Conservation (phyloP, 53 echinoderm and acorn worm species). For the Echinarachnius parma region DNA sequence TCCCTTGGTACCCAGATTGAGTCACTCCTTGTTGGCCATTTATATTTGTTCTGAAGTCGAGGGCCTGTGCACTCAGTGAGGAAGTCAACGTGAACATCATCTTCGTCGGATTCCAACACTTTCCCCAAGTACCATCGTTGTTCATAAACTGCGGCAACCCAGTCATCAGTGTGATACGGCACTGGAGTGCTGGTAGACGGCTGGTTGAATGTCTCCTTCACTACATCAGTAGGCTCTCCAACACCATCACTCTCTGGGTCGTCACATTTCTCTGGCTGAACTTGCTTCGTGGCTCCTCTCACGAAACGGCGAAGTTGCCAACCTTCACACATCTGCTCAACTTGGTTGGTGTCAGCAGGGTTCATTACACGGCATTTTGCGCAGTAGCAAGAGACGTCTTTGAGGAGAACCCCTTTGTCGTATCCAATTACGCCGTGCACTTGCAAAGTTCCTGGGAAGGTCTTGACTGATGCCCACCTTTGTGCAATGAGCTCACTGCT, state of each 20-base stretch:
- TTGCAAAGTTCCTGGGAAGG: conserved; percentile 43
- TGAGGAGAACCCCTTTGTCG: conserved; percentile 28
- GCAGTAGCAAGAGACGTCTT: conserved; percentile 48
- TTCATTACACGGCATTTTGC: conserved; percentile 14
- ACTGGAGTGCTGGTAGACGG: not conserved
- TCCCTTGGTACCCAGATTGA: not conserved
- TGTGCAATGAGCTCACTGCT: conserved; percentile 16
- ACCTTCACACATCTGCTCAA: conserved; percentile 30
- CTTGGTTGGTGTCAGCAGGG: not conserved
- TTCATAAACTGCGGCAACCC: conserved; percentile 36
- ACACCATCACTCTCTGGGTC: not conserved
- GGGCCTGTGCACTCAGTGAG: conserved; percentile 2
- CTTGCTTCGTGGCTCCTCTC: not conserved
- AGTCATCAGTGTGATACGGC: conserved; percentile 13
- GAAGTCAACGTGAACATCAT: conserved; percentile 18
- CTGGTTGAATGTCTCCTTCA: no score
- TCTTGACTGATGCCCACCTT: conserved; percentile 41
- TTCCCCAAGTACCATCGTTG: conserved; percentile 25
- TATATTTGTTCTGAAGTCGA: not conserved
- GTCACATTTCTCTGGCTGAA: not conserved
- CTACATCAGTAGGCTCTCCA: not conserved
- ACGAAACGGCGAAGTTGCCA: conserved; percentile 22
- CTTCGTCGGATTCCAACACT: conserved; percentile 2
- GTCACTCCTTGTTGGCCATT: not conserved
- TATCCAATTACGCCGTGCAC: conserved; percentile 38